Base-by-base conservation (phyloP, 2,113 vertebrate species). In the Ia io region DNA sequence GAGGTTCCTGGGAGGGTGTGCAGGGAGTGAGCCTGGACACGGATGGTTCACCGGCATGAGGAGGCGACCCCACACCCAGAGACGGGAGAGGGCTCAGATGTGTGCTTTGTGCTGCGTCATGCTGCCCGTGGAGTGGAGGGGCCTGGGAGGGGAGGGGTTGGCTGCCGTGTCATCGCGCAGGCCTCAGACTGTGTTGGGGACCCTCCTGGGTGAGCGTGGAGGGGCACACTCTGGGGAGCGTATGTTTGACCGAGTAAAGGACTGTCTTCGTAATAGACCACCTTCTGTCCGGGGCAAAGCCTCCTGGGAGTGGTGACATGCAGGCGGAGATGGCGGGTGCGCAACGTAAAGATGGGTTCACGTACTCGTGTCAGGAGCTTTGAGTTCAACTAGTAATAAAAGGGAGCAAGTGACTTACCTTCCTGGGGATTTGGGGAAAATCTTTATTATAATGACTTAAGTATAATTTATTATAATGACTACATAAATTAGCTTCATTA, bases 361-460 rank as follows among this genome's bases (percentile, higher is more conserved):
- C 32, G 28, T 77, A 40, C 42, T 70, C 1, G 40, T 78, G 70
- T 22, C 20, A 63, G 42, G 32, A 70, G 3, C 78, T 88, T 61
- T 71, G 10, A 84, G 17, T 90, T 84, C 18, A 67, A 4, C 35
- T 69, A 63, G 23, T 51, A 65, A 79, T 74, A 32, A 73, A 70
- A 84, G 2, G 59, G n/a, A 94, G 61, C 59, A 92, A 73, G 70
- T 79, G 74, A 49, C 28, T 78, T 85, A 94, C 28, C 42, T 65
- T 63, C 90, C 5, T 10, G 1, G 56, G 5, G 20, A 51, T 28
- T 84, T 56, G 77, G 3, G n/a, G 84, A 91, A 91, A 63, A 40
- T 90, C n/a, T 73, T 61, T 42, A 30, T 92, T 91, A 47, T 92
- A 63, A 88, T 79, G 90, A 86, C 40, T 93, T 92, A 56, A 88